These are phyloP conservation scores for Proteles cristata DNA, from an alignment of 2,113 vertebrate genomes.

Conservation along the genomic window DNA sequence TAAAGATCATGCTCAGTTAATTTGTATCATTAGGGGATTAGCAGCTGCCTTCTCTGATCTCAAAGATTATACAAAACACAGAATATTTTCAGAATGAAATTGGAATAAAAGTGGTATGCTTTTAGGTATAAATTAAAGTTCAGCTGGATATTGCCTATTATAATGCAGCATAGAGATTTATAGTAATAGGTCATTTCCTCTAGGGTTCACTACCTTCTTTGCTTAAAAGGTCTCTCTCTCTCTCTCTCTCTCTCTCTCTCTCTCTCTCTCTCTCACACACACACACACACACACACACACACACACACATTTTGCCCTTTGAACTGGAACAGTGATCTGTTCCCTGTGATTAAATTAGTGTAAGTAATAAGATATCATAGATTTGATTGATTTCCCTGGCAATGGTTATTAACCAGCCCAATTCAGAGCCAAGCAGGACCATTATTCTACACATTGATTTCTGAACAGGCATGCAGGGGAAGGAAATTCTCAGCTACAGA, in stretches of 20 bases:
- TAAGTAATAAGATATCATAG: slow-evolving; percentile 99
- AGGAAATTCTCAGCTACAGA: slow-evolving; percentile 78
- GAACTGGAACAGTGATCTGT: slow-evolving; percentile 94
- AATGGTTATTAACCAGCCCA: slow-evolving; percentile 95
- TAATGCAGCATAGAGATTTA: slow-evolving; percentile 37
- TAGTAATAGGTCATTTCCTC: slow-evolving; percentile 28
- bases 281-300: slow-evolving; percentile 43
- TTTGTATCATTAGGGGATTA: slow-evolving; percentile 52
- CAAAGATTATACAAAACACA: slow-evolving; percentile 61
- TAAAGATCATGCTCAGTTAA: slow-evolving; percentile 41
- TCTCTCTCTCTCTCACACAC: slow-evolving; percentile 6
- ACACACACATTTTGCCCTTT: slow-evolving; percentile 83
- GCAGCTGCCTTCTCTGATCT: slow-evolving; percentile 50
- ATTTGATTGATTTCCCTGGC: slow-evolving; percentile 97
- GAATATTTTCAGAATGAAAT: slow-evolving; percentile 39
- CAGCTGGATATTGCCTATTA: slow-evolving; percentile 43
- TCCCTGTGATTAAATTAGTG: slow-evolving; percentile 98
- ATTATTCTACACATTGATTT: slow-evolving; percentile 97
- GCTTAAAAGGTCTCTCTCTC: background rate
- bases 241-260: slow-evolving; percentile 34
- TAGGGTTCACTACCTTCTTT: slow-evolving; percentile 23
- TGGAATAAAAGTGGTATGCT: slow-evolving; percentile 33
- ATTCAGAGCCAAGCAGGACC: slow-evolving; percentile 92
- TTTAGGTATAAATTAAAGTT: slow-evolving; percentile 67
- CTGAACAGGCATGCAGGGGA: slow-evolving; percentile 82